Conservation (phyloP, 2,113 vertebrate species). For the Euleptes europaea region DNA sequence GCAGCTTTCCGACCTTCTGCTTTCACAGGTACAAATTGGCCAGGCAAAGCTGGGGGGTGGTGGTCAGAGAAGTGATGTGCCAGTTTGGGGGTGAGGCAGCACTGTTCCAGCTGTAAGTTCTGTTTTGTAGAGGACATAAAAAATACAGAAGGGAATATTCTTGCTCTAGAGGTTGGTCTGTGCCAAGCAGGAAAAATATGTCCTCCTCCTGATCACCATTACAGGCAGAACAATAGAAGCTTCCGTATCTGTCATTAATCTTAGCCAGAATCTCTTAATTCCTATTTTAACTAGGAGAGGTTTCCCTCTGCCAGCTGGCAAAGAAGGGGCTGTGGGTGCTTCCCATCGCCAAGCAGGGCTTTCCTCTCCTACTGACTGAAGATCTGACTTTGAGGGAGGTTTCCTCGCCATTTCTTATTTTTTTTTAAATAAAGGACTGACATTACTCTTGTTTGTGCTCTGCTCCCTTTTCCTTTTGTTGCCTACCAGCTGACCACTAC, state of each 20-base stretch:
- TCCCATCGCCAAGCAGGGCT: too few relatives aligned
- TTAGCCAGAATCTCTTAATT: neutral
- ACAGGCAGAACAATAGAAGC: neutral
- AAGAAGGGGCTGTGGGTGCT: neutral
- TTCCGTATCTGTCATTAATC: neutral
- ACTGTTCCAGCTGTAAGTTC: neutral
- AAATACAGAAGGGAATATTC: neutral
- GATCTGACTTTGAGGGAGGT: too few relatives aligned
- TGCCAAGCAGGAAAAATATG: neutral
- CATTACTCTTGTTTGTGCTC: neutral
- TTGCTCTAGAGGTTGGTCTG: neutral
- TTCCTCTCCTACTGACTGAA: neutral
- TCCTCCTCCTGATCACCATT: neutral
- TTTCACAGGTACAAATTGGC: slow-evolving; percentile 87
- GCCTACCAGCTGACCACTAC: slow-evolving; percentile 86
- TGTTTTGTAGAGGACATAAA: neutral
- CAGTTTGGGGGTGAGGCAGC: neutral
- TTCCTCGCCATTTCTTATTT: neutral
- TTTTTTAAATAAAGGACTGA: neutral
- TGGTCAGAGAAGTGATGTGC: neutral
- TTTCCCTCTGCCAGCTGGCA: neutral
- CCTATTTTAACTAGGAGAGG: neutral
- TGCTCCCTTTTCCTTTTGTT: neutral
- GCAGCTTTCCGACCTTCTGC: slow-evolving; percentile 93
- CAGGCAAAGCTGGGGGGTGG: neutral